Conservation (phyloP, 2,888 invertebrate genomes). For the Hoplodrina blanda region DNA sequence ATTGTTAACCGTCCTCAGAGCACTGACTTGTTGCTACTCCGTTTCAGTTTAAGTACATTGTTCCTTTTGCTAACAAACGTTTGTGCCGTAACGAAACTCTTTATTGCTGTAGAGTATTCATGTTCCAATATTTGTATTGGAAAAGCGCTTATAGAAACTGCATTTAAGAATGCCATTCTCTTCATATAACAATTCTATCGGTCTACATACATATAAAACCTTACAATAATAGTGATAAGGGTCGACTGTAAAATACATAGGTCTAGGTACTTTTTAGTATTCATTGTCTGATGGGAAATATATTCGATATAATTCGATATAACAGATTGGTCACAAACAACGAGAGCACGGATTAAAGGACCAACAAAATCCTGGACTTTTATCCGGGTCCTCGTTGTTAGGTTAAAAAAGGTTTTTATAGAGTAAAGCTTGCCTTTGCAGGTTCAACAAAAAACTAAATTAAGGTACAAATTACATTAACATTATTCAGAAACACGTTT, state of each 20-base stretch:
- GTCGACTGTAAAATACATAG: not conserved
- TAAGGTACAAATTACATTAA: slow-evolving; percentile 55
- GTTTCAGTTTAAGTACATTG: slow-evolving; percentile 1
- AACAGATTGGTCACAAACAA: slow-evolving; percentile 18
- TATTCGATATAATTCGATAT: too few relatives aligned
- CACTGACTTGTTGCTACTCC: slow-evolving; percentile 24
- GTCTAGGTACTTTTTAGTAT: not conserved
- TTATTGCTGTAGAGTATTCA: not conserved
- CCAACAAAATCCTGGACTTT: slow-evolving; percentile 28
- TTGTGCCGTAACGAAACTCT: not conserved
- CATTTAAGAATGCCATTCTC: slow-evolving; percentile 19
- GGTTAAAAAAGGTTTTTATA: slow-evolving; percentile 38
- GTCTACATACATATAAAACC: slow-evolving; percentile 1
- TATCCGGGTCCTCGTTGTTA: slow-evolving; percentile 12
- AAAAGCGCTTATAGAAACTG: slow-evolving; percentile 7
- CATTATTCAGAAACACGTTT: slow-evolving; percentile 57
- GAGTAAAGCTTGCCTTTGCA: slow-evolving; percentile 15
- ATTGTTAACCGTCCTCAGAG: slow-evolving; percentile 18
- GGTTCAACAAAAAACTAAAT: slow-evolving; percentile 51
- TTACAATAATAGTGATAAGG: slow-evolving; percentile 32
- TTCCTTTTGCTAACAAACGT: slow-evolving; percentile 19
- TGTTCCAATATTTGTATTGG: slow-evolving; percentile 11
- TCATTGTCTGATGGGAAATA: not conserved
- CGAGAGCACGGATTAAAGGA: slow-evolving; percentile 23
- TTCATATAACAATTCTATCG: not conserved